Conservation (phyloP, 2,113 vertebrate genomes). For the Sprattus sprattus region DNA sequence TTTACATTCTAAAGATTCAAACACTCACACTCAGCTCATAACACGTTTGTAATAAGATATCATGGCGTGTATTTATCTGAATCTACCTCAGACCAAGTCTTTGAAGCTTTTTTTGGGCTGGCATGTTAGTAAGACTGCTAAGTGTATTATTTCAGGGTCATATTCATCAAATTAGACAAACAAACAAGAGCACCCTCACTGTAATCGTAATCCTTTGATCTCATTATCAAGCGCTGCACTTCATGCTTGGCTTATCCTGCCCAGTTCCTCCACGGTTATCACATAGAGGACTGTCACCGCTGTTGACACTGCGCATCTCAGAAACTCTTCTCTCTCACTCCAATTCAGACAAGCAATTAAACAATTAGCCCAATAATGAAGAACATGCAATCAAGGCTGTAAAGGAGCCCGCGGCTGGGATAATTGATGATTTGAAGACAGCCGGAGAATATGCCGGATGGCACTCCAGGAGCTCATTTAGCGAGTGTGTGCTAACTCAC, state of each 20-base stretch:
- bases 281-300: constrained; percentile 1
- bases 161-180: neutral
- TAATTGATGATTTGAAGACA: constrained; percentile 60
- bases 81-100: neutral
- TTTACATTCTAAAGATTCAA: neutral
- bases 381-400: constrained; percentile 65
- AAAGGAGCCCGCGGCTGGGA: constrained; percentile 53
- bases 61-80: neutral
- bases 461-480: constrained; percentile 19
- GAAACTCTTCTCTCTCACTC: constrained; percentile 26
- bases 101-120: neutral
- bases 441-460: constrained; percentile 25
- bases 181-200: neutral
- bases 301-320: constrained; percentile 17
- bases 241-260: neutral
- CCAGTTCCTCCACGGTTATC: neutral
- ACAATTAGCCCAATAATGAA: constrained; percentile 73
- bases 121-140: neutral
- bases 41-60: neutral
- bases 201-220: neutral
- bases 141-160: neutral
- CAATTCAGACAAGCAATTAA: constrained; percentile 64
- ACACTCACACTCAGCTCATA: no score
- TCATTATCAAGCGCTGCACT: neutral
- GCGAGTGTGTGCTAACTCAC: neutral